These are phyloP conservation scores for Galerucella nymphaeae DNA, from an alignment of 2,888 invertebrate species.

Conservation along the genomic window DNA sequence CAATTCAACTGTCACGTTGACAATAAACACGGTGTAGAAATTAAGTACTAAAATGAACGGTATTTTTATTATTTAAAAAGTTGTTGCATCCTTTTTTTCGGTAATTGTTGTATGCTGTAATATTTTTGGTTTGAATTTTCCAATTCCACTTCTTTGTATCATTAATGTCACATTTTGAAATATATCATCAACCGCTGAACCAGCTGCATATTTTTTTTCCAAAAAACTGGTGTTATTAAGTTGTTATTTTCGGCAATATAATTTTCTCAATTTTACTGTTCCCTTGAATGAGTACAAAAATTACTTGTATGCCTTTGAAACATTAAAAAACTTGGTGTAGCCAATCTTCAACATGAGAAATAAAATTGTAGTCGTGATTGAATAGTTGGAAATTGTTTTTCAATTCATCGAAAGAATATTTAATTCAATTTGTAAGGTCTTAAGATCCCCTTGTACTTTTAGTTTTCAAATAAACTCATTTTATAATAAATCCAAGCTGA, in stretches of 20 bases:
- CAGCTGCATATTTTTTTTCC: neutral
- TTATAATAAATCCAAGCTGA: no score
- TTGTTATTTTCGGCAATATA: neutral
- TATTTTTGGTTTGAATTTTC: no score
- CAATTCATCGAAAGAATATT: no score
- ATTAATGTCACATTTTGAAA: conserved; percentile 10
- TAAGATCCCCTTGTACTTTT: no score
- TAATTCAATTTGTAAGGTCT: no score
- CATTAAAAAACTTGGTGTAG: neutral
- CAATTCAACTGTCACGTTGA: neutral
- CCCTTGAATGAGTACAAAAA: neutral
- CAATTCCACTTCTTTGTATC: neutral
- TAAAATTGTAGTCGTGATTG: neutral
- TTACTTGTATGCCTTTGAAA: neutral
- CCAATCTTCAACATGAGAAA: neutral
- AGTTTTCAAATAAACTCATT: no score
- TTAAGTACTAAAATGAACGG: no score
- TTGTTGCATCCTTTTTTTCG: neutral
- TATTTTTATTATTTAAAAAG: neutral
- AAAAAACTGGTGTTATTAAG: neutral
- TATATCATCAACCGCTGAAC: neutral
- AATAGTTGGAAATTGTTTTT: no score
- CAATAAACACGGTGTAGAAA: no score
- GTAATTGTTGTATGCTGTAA: no score
- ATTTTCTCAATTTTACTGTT: conserved; percentile 6